Evolutionary conservation across 2,888 invertebrate genomes (phyloP).

Genomic region (Melinopterus prodromus): DNA sequence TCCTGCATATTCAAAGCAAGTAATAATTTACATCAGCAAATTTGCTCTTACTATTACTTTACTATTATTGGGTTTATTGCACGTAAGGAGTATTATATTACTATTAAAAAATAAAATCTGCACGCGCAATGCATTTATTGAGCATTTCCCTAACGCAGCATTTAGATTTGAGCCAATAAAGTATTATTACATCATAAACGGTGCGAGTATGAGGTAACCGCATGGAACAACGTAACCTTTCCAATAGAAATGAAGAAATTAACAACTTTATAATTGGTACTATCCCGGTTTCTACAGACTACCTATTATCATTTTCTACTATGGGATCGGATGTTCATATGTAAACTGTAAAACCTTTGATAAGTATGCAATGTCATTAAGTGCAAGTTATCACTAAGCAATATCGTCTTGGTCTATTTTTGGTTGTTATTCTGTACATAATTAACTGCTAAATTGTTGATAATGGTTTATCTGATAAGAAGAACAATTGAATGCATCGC

Average conservation of each 20-base stretch:
- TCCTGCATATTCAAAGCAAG: too few relatives aligned
- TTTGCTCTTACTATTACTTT: too few relatives aligned
- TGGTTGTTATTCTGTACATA: neutral
- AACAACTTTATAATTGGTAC: neutral
- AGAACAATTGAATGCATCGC: neutral
- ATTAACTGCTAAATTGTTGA: neutral
- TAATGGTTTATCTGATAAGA: neutral
- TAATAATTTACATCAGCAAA: too few relatives aligned
- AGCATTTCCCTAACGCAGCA: neutral
- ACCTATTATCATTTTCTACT: neutral
- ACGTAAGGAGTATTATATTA: neutral
- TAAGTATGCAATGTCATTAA: neutral
- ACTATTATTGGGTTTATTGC: too few relatives aligned
- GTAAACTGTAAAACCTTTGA: neutral
- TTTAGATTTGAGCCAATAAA: neutral
- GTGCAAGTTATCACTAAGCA: neutral
- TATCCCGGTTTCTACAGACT: neutral
- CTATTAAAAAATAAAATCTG: neutral
- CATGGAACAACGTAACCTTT: neutral
- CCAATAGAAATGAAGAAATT: neutral
- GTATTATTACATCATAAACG: neutral
- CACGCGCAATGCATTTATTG: neutral
- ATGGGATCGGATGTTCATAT: neutral
- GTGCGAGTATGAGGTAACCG: neutral
- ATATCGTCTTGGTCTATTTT: neutral